A percentile compares a stretch with the other conserved stretches of the same genome.
These are phyloP conservation scores for Pituophis catenifer DNA, from an alignment of 2,113 vertebrate genomes.

Conservation along the genomic window DNA sequence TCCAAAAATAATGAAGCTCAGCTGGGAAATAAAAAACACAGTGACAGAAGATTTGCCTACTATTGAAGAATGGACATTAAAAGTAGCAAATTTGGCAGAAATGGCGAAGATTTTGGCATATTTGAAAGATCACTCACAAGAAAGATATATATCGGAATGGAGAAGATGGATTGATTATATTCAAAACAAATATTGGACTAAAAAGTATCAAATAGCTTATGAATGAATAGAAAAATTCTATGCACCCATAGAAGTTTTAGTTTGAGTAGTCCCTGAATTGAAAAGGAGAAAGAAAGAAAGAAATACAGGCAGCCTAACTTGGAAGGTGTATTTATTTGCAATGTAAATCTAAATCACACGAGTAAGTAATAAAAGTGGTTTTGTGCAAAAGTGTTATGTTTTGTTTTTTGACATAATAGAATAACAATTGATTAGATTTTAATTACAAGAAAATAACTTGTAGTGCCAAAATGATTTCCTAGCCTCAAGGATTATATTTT, in stretches of 20 bases:
- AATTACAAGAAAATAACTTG: conserved; percentile 35
- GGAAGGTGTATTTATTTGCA: conserved; percentile 51
- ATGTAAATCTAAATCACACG: conserved; percentile 56
- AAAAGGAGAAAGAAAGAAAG: conserved; percentile 8
- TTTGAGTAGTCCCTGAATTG: conserved; percentile 38
- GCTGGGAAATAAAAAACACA: no score
- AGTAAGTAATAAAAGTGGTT: conserved; percentile 59
- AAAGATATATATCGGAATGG: no score
- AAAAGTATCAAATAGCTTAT: no score
- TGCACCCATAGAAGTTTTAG: conserved; percentile 36
- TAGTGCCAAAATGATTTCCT: conserved; percentile 28
- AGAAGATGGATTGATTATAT: no score
- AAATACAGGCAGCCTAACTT: conserved; percentile 53
- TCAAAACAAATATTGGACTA: no score
- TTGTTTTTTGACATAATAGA: conserved; percentile 12
- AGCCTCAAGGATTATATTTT: conserved; percentile 30
- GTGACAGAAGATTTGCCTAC: no score
- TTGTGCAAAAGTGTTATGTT: conserved; percentile 38
- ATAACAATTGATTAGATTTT: conserved; percentile 32
- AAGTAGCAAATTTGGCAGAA: no score
- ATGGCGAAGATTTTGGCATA: no score
- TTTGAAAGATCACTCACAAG: no score
- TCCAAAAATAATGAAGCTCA: no score
- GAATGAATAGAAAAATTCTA: no score
- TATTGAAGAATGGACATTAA: no score